Conservation (phyloP, 2,888 invertebrate genomes). For the Scaptomyza caliginosa region DNA sequence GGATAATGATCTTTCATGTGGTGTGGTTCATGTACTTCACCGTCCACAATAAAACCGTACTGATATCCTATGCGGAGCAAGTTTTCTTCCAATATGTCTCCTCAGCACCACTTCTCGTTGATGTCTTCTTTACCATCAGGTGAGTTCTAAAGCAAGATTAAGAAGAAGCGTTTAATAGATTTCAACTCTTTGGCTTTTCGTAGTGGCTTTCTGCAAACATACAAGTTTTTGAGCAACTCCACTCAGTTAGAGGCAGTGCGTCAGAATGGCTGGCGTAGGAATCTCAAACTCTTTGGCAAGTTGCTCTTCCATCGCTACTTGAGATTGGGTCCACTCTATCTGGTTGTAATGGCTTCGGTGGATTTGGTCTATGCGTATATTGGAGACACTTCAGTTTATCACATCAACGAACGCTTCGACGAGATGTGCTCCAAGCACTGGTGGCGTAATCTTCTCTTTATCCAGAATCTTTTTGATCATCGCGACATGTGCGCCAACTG, state of each 20-base stretch:
- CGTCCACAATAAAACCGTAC: slow-evolving; percentile 82
- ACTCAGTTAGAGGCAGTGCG: slow-evolving; percentile 76
- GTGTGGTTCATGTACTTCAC: slow-evolving; percentile 84
- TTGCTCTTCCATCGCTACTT: slow-evolving; percentile 82
- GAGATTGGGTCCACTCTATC: slow-evolving; percentile 82
- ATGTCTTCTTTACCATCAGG: slow-evolving; percentile 84
- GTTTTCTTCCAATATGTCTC: slow-evolving; percentile 83
- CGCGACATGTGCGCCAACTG: slow-evolving; percentile 84
- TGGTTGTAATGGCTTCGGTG: slow-evolving; percentile 80
- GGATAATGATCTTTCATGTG: slow-evolving; percentile 84
- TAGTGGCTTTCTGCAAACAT: slow-evolving; percentile 83
- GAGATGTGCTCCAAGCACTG: slow-evolving; percentile 82
- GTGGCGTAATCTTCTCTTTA: slow-evolving; percentile 84
- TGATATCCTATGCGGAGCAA: slow-evolving; percentile 82
- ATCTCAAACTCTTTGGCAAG: slow-evolving; percentile 78
- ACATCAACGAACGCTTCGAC: slow-evolving; percentile 83
- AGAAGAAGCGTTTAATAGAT: background rate
- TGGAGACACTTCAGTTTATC: slow-evolving; percentile 83
- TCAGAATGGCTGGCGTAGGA: slow-evolving; percentile 66
- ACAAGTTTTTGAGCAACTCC: slow-evolving; percentile 81
- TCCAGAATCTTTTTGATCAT: slow-evolving; percentile 83
- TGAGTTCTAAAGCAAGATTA: slow-evolving; percentile 31
- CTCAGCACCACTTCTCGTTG: slow-evolving; percentile 83
- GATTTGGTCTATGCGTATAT: slow-evolving; percentile 82
- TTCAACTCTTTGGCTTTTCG: background rate